Percentiles rank a stretch among this genome's conserved stretches.
Evolutionary conservation across 2,797 vertebrate species (phyloP).

Genomic region (Pogonophryne albipinna): DNA sequence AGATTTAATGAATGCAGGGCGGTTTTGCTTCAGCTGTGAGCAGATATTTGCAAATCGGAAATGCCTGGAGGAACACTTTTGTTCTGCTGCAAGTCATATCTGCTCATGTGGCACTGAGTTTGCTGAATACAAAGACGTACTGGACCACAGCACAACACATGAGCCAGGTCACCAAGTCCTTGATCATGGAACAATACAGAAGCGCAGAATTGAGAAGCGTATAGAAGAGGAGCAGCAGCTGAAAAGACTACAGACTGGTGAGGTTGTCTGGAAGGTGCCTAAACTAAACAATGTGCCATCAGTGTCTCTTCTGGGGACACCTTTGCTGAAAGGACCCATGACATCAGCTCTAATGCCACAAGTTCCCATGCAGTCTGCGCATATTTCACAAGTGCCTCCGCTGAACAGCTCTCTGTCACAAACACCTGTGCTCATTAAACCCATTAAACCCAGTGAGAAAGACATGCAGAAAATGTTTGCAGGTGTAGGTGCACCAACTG

Average conservation of each 20-base stretch:
- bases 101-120: constrained; percentile 84
- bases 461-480: constrained; percentile 57
- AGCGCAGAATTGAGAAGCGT: constrained; percentile 67
- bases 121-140: constrained; percentile 72
- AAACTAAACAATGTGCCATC: constrained; percentile 4
- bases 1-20: constrained; percentile 47
- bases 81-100: constrained; percentile 71
- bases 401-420: constrained; percentile 22
- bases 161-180: constrained; percentile 76
- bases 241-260: constrained; percentile 61
- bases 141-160: constrained; percentile 74
- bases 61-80: constrained; percentile 75
- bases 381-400: constrained; percentile 62
- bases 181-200: constrained; percentile 69
- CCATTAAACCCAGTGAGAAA: constrained; percentile 23
- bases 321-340: constrained; percentile 11
- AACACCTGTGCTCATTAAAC: constrained; percentile 29
- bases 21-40: constrained; percentile 81
- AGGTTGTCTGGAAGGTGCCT: constrained; percentile 63
- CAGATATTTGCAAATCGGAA: constrained; percentile 71
- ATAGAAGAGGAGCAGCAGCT: constrained; percentile 67
- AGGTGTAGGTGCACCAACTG: constrained; percentile 69
- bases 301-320: constrained; percentile 9
- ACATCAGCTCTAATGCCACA: constrained; percentile 24
- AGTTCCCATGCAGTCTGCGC: constrained; percentile 5